Conservation (phyloP, 2,797 vertebrate genomes). For the Falco biarmicus region DNA sequence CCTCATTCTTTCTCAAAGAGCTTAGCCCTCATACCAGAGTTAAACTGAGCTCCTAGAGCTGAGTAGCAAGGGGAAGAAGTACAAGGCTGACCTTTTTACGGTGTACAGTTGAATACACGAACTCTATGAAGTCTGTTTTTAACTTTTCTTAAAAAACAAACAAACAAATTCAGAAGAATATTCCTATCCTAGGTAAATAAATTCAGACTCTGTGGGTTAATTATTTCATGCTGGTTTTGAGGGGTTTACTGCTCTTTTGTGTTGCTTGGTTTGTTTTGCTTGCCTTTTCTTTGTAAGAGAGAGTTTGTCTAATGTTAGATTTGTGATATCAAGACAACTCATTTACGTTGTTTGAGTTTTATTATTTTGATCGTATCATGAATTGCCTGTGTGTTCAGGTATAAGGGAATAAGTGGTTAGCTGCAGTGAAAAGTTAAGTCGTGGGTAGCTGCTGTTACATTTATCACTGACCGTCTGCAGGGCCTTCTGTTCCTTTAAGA, state of each 20-base stretch:
- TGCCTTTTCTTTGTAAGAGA: background rate
- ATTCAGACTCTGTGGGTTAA: background rate
- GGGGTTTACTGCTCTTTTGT: background rate
- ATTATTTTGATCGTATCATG: rapidly evolving
- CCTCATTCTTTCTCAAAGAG: background rate
- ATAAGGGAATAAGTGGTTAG: background rate
- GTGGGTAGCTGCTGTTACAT: background rate
- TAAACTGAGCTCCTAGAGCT: background rate
- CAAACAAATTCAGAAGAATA: background rate
- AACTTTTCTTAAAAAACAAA: background rate
- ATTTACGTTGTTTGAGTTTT: background rate
- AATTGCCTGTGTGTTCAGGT: background rate
- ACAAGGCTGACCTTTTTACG: background rate
- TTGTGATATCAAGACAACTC: background rate
- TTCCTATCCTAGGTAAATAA: background rate
- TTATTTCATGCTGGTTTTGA: background rate
- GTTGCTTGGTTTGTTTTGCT: background rate
- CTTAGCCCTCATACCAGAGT: background rate
- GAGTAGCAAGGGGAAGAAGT: background rate
- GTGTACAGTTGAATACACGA: background rate
- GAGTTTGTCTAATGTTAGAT: background rate
- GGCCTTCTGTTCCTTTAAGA: background rate
- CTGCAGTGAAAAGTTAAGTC: background rate
- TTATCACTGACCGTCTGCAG: background rate
- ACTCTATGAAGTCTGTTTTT: background rate